A percentile compares a stretch with the other conserved stretches of the same genome.
These are phyloP conservation scores for Chloroclysta siterata DNA, from an alignment of 2,888 invertebrate species.

Conservation along the genomic window DNA sequence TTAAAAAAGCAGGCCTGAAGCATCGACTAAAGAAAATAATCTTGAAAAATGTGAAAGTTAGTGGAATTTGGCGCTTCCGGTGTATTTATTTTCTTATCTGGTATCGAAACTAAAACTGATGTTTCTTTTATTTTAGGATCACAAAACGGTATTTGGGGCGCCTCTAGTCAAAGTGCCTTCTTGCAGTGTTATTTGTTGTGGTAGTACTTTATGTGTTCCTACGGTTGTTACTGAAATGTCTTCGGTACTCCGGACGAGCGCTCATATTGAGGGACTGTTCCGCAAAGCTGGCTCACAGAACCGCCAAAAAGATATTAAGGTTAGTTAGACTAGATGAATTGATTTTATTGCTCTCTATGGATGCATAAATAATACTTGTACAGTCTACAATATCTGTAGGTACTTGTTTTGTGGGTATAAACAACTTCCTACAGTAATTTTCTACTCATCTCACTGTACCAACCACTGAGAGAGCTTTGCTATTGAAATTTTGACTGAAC, in stretches of 20 bases:
- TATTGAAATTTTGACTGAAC: no score
- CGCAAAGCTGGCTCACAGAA: constrained; percentile 94
- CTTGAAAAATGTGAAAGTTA: constrained; percentile 81
- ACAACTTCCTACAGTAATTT: no score
- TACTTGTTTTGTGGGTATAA: no score
- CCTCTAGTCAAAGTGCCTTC: constrained; percentile 78
- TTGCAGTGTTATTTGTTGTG: constrained; percentile 86
- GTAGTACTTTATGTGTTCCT: constrained; percentile 89
- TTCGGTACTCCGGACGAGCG: constrained; percentile 87
- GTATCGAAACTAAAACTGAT: constrained; percentile 1
- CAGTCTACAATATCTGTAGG: no score
- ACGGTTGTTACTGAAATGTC: constrained; percentile 90
- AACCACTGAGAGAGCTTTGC: no score
- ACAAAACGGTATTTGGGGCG: constrained; percentile 79
- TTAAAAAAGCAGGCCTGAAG: constrained; percentile 89
- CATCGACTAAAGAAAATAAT: constrained; percentile 88
- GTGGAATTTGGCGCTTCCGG: constrained; percentile 45
- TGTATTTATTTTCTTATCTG: neutral
- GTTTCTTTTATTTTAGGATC: constrained; percentile 59
- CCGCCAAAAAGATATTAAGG: constrained; percentile 93
- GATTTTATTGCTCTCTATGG: no score
- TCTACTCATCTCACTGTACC: no score
- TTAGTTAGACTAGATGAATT: constrained; percentile 50
- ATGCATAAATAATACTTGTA: no score
- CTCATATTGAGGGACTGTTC: constrained; percentile 93